These are phyloP conservation scores for Scomber colias DNA, from an alignment of 2,113 vertebrate genomes.

Conservation along the genomic window DNA sequence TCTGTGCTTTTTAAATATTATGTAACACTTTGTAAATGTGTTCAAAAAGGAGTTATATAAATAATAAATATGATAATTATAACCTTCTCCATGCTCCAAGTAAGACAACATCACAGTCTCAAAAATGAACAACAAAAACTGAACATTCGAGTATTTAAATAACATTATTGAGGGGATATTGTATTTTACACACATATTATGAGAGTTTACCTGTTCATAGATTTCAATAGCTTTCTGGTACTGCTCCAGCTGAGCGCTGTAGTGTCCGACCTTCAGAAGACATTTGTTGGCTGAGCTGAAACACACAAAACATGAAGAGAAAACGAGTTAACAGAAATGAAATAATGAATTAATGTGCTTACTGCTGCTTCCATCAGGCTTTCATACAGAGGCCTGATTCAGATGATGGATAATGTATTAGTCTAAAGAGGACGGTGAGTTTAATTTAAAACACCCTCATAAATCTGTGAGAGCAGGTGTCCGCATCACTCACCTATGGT, in stretches of 20 bases:
- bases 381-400: not conserved
- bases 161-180: not conserved
- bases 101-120: not conserved
- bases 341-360: rapidly evolving
- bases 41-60: too few species aligned
- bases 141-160: not conserved
- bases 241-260: constrained; percentile 96
- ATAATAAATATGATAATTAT: too few species aligned
- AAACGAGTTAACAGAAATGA: not conserved
- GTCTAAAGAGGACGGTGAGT: too few species aligned
- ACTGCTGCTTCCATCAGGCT: not conserved
- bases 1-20: too few species aligned
- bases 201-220: constrained; percentile 96
- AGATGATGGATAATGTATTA: not conserved
- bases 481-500: too few species aligned
- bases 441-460: too few species aligned
- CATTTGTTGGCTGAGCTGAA: constrained; percentile 96
- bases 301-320: not conserved
- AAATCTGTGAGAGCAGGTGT: too few species aligned
- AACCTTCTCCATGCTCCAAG: not conserved
- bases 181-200: not conserved
- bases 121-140: not conserved
- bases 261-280: constrained; percentile 97
- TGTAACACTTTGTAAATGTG: too few species aligned
- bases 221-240: constrained; percentile 98